phyloP scores from a whole-genome alignment of 2,113 vertebrate genomes.

The Sander lucioperca region DNA sequence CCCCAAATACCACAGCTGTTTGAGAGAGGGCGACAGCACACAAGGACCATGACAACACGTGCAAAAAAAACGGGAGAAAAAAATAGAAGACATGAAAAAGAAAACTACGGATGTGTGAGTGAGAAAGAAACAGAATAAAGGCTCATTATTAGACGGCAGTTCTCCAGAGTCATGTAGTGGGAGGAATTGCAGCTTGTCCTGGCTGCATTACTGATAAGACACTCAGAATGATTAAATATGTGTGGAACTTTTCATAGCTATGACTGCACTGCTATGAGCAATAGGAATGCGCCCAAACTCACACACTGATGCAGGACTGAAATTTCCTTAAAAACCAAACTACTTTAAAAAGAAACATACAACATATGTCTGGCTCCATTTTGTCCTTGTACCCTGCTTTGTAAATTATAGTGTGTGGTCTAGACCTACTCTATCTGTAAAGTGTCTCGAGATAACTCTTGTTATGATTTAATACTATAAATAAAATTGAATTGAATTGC shows the following conservation, averaged over 20 bases:
- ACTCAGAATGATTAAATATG: conserved; percentile 60
- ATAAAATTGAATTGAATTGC: no score
- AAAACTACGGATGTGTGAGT: not conserved
- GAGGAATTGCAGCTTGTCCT: conserved; percentile 61
- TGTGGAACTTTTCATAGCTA: conserved; percentile 39
- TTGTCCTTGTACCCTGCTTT: not conserved
- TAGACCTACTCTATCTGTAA: no score
- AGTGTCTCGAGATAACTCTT: no score
- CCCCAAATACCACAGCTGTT: conserved; percentile 71
- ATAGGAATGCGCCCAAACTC: conserved; percentile 13
- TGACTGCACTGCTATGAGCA: conserved; percentile 49
- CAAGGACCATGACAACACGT: conserved; percentile 28
- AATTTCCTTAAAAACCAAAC: conserved; percentile 15
- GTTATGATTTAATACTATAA: no score
- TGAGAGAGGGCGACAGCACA: conserved; percentile 68
- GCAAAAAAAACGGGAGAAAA: not conserved
- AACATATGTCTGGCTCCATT: conserved; percentile 10
- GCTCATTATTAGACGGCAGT: conserved; percentile 16
- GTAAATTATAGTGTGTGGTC: no score
- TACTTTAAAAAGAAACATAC: not conserved
- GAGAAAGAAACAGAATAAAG: not conserved
- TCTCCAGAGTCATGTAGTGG: conserved; percentile 34
- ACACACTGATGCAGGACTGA: conserved; percentile 38
- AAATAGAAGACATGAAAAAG: conserved; percentile 34
- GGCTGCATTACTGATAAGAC: conserved; percentile 45